Evolutionary conservation across 2,113 vertebrate genomes (phyloP).

Genomic region (Scomber colias): DNA sequence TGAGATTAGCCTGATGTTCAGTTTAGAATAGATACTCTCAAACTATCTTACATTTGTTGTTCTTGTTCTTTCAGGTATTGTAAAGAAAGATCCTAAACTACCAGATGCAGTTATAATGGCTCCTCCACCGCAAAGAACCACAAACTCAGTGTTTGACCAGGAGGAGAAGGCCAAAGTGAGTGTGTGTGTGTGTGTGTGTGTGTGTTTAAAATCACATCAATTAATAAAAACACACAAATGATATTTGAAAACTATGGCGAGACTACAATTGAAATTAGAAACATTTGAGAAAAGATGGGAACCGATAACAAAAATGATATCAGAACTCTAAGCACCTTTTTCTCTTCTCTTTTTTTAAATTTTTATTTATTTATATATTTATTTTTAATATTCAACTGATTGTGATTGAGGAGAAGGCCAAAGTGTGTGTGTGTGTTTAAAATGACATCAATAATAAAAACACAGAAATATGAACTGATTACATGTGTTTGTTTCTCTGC

Average conservation of each 20-base stretch:
- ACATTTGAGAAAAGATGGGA: too few relatives aligned
- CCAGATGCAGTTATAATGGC: conserved; percentile 86
- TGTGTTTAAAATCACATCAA: neutral
- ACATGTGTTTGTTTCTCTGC: conserved; percentile 26
- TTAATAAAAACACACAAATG: too few relatives aligned
- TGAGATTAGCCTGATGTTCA: too few relatives aligned
- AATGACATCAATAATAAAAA: too few relatives aligned
- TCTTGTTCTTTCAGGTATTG: conserved; percentile 83
- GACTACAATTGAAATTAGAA: too few relatives aligned
- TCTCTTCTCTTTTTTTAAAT: too few relatives aligned
- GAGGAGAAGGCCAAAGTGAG: conserved; percentile 92
- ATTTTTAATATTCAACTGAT: too few relatives aligned
- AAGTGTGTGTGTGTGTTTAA: neutral
- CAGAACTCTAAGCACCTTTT: too few relatives aligned
- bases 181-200: conserved; percentile 5
- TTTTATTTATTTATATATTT: too few relatives aligned
- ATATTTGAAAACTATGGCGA: too few relatives aligned
- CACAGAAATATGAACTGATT: neutral
- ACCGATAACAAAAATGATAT: too few relatives aligned
- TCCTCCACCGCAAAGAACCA: conserved; percentile 88
- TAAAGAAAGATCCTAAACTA: conserved; percentile 91
- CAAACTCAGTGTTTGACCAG: conserved; percentile 91
- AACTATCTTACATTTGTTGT: neutral
- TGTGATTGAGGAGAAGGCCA: too few relatives aligned
- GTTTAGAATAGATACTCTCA: neutral